Percentiles rank a stretch among this genome's conserved stretches.
Conservation (phyloP, 1,140 invertebrate species). For the Drosophila aff. region DNA sequence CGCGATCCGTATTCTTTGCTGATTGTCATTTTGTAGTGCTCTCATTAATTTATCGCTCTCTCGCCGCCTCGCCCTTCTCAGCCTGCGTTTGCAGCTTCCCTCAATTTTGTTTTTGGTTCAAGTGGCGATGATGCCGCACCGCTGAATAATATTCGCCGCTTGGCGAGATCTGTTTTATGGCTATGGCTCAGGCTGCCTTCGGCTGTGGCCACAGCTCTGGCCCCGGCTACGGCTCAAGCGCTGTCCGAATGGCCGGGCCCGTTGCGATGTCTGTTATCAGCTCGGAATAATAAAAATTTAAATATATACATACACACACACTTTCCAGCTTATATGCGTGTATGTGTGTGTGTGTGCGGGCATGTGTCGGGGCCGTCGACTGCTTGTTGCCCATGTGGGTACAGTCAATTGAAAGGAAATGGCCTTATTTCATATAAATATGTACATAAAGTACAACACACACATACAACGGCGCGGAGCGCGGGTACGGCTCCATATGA, state of each 20-base stretch:
- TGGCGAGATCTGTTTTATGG: conserved; percentile 69
- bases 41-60: conserved; percentile 64
- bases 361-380: conserved; percentile 68
- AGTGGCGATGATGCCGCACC: conserved; percentile 51
- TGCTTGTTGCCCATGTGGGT: conserved; percentile 78
- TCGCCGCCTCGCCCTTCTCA: conserved; percentile 30
- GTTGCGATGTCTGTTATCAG: conserved; percentile 77
- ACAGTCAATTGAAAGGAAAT: conserved; percentile 84
- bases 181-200: conserved; percentile 62
- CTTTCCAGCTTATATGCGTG: conserved; percentile 17
- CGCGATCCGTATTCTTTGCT: conserved; percentile 46
- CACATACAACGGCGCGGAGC: conserved; percentile 20
- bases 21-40: conserved; percentile 69
- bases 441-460: conserved; percentile 79
- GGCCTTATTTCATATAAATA: conserved; percentile 83
- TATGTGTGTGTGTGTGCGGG: conserved; percentile 53
- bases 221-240: conserved; percentile 68
- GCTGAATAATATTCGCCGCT: conserved; percentile 69
- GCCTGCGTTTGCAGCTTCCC: conserved; percentile 72
- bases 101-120: conserved; percentile 71
- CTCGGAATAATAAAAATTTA: conserved; percentile 84
- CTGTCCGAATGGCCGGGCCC: conserved; percentile 47
- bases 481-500: conserved; percentile 50
- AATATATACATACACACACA: conserved; percentile 60
- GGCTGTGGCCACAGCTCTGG: conserved; percentile 33